These are phyloP conservation scores for Colletes latitarsis DNA, from an alignment of 1,140 invertebrate species.

Conservation along the genomic window DNA sequence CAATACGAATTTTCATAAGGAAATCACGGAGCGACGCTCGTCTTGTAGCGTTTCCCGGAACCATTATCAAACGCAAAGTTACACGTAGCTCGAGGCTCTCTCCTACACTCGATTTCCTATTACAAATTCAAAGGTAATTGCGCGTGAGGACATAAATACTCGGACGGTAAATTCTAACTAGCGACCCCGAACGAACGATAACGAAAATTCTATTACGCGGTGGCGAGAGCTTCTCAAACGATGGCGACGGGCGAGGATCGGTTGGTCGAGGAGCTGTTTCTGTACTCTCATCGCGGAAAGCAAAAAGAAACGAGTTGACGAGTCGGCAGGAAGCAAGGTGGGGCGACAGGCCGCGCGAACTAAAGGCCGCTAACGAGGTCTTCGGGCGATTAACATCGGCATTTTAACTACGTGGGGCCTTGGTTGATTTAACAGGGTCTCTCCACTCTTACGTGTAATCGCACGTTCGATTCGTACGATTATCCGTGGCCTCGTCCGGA, in stretches of 20 bases:
- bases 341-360: slow-evolving; percentile 50
- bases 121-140: slow-evolving; percentile 51
- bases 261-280: neutral
- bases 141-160: slow-evolving; percentile 25
- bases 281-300: neutral
- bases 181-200: slow-evolving; percentile 26
- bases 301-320: neutral
- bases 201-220: slow-evolving; percentile 40
- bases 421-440: slow-evolving; percentile 62
- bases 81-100: neutral
- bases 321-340: neutral
- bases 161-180: slow-evolving; percentile 32
- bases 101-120: neutral
- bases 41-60: slow-evolving; percentile 27
- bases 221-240: neutral
- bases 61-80: slow-evolving; percentile 15
- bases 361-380: slow-evolving; percentile 67
- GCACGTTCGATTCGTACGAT: neutral
- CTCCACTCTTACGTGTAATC: slow-evolving; percentile 54
- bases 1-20: slow-evolving; percentile 27
- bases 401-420: slow-evolving; percentile 64
- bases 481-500: neutral
- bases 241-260: too few relatives aligned
- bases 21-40: neutral
- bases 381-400: slow-evolving; percentile 66